These are phyloP conservation scores for Liodrosophila aerea DNA, from an alignment of 2,888 invertebrate species.

Conservation along the genomic window DNA sequence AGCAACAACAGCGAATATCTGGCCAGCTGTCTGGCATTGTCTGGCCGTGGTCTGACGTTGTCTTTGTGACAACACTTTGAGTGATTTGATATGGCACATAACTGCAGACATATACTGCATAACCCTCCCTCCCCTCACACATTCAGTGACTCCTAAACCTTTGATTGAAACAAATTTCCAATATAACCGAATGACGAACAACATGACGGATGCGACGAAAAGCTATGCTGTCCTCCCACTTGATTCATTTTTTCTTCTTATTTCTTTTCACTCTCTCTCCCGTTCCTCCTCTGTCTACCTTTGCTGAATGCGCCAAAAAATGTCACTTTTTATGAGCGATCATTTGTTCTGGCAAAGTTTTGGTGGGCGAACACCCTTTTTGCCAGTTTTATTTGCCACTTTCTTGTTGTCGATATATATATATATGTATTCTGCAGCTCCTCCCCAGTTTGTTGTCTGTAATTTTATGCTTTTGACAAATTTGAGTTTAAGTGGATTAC, in stretches of 20 bases:
- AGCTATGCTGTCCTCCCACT: slow-evolving; percentile 27
- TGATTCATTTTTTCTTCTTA: not conserved
- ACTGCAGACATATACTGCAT: slow-evolving; percentile 24
- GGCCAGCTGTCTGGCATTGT: slow-evolving; percentile 37
- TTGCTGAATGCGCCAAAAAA: slow-evolving; percentile 56
- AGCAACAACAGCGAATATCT: slow-evolving; percentile 14
- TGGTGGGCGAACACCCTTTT: slow-evolving; percentile 25
- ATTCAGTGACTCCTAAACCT: slow-evolving; percentile 32
- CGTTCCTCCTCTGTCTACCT: slow-evolving; percentile 22
- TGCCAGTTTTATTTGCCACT: slow-evolving; percentile 45
- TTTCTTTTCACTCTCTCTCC: not conserved
- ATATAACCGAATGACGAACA: slow-evolving; percentile 54
- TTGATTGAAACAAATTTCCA: slow-evolving; percentile 79
- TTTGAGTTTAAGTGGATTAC: slow-evolving; percentile 76
- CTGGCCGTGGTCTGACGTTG: slow-evolving; percentile 48
- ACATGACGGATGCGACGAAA: slow-evolving; percentile 70
- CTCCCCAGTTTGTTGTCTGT: slow-evolving; percentile 30
- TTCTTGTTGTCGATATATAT: slow-evolving; percentile 44
- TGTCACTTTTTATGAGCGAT: slow-evolving; percentile 77
- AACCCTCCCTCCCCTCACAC: not conserved
- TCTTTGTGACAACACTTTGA: slow-evolving; percentile 75
- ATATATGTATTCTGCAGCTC: slow-evolving; percentile 3
- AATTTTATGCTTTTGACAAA: slow-evolving; percentile 72
- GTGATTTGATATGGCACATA: slow-evolving; percentile 72
- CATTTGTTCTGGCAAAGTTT: slow-evolving; percentile 54